Base-by-base conservation (phyloP, 2,888 invertebrate species). In the Cantharis lateralis region DNA sequence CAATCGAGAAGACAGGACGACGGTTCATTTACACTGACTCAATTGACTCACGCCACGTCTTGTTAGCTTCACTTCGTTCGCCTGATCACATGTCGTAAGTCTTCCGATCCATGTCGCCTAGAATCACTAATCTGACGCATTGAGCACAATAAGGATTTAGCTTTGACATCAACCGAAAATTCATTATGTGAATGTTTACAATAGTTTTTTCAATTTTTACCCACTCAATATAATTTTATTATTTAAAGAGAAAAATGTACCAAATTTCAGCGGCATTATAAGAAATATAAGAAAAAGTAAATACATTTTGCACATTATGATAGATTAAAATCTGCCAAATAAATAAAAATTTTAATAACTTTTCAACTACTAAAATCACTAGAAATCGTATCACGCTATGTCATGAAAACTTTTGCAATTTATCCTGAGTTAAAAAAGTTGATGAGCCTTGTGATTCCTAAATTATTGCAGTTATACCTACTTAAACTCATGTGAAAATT, bases 21-120 rank as follows among this genome's bases (percentile, higher is more conserved):
- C 84, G 84, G 86, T 86, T 87, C 87, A 87, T 87, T 87, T 87
- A 84, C 86, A 84, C 84, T 83, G 85, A 85, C 85, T 85, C 85
- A 85, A 85, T 86, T 86, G 85, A 85, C 86, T 85, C 84, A 84
- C 84, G 85, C 86, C 87, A 85, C 84, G 83, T 84, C 86, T 85
- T 85, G 86, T 87, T 86, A 87, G 85, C 84, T 85, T 80, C 84
- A 82, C 84, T 83, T 83, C 82, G 80, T 82, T 83, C 85, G 82
- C 83, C 83, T 84, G 85, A 86, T 86, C 86, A 84, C 85, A 86
- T 84, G 84, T 85, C 85, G 85, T 84, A 84, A 83, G 84, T 84
- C 84, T 85, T 85, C 84, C 83, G 80, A 82, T 81, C 82, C 82
- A 82, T 81, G 81, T 81, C 81, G 82, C 78, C 72, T 82, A 80